Evolutionary conservation across 2,113 vertebrate genomes (phyloP), one percentile per base, ranked within the genome.

Genomic region (Leucosticte australis): DNA sequence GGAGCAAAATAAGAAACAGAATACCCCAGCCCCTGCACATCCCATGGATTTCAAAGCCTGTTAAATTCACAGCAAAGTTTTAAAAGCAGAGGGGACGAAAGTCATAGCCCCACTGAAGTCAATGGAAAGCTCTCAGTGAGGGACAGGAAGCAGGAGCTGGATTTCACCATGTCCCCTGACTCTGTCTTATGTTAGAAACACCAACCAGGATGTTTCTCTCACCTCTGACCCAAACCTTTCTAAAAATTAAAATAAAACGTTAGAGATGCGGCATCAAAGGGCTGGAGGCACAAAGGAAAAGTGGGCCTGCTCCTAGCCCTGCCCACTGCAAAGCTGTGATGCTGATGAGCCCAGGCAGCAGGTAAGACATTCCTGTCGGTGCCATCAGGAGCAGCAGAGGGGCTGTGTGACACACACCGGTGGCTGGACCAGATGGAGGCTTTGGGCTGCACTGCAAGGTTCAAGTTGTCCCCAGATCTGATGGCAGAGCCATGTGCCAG

Each of bases 381-480:
- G 79, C 75, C 63, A 1, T 27, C 13, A 20, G 78, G 55, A 90
- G 78, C 55, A 41, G 62, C 47, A 28, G 55, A 57, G 74, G 35
- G 73, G 63, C 71, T 70, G n/a, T 3, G 1, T 47, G 87, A 88
- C 78, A 81, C 19, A 27, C 76, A 53, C 46, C 2, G 0, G 37
- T 44, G 69, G 13, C 71, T 87, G 89, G 82, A 79, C 59, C 87
- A 94, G 92, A 97, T 75, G 91, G 91, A 90, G 87, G 20, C 49
- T 65, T 88, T 79, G 69, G 78, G 50, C 81, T 65, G 77, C 57
- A 14, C 75, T n/a, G 63, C 53, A 10, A 7, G 5, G 2, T 69
- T 31, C 8, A 1, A 64, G 65, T 37, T 73, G 57, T 92, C 84
- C 94, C 67, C 83, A 60, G 71, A 69, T 42, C 53, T 8, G 13